Base-by-base conservation (phyloP, 2,113 vertebrate genomes). In the Scomber colias region DNA sequence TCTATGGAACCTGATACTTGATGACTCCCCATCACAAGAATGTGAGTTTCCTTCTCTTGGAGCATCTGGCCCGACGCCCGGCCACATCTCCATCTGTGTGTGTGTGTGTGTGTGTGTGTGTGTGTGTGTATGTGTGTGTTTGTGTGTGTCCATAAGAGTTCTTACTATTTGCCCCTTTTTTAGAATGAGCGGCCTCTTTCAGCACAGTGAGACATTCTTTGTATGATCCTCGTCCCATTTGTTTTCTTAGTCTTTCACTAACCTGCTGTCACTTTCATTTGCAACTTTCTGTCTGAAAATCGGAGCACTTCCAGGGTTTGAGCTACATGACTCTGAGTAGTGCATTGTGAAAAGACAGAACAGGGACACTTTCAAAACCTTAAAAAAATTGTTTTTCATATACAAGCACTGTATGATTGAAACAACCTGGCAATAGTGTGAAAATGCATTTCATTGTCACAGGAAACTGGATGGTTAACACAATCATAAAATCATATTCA, bases 21-120 rank as follows among this genome's bases (percentile, higher is more conserved):
- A 97, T 99, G 97, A 99, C 97, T 98, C 95, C 92, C 94, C 95
- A 96, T 97, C 96, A 95, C 94, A 97, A 97, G 97, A 99, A 99
- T 98, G 97, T 92, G 94, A 96, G 95, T 96, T 97, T 96, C 95
- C 95, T 90, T 96, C 97, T 97, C 96, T 94, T 73, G 49, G 85
- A 92, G 92, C 81, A 82, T 92, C 93, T 95, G 94, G 94, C 93
- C 80, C 44, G 73, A 92, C 72, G 94, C 95, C 95, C 95, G 94
- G 89, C 93, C 96, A 97, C 95, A 96, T 96, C 96, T 97, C 96
- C 95, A 96, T 97, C 95, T 98, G 96, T 86, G 81, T 91, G 79
- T 83, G 45, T 89, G 53, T 85, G 75, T 82, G 83, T 82, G 64
- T 81, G 71, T 75, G 75, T 75, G 67, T 61, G 66, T 71, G 49